Conservation (phyloP, 2,888 invertebrate genomes). For the Yponomeuta malinellus region DNA sequence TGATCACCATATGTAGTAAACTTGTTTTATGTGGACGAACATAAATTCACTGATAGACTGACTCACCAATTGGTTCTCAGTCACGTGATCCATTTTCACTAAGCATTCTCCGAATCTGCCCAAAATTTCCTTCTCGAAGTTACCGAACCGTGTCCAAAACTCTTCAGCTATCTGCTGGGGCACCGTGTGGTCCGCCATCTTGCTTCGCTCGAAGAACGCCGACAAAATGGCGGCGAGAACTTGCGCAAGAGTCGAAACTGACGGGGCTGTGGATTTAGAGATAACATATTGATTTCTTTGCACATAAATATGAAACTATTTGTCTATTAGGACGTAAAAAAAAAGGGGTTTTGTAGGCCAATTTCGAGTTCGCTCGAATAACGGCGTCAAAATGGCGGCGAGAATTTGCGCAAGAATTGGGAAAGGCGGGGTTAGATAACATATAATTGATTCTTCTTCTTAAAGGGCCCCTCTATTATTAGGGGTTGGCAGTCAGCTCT, state of each 20-base stretch:
- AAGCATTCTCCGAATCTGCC: slow-evolving; percentile 50
- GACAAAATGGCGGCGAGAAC: slow-evolving; percentile 57
- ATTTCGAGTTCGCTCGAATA: slow-evolving; percentile 37
- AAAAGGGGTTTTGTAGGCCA: too few species aligned
- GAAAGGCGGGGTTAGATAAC: slow-evolving; percentile 49
- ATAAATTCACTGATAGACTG: too few species aligned
- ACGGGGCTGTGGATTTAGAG: slow-evolving; percentile 46
- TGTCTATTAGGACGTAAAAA: too few species aligned
- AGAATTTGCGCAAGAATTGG: slow-evolving; percentile 52
- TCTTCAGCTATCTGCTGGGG: slow-evolving; percentile 55
- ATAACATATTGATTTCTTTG: background rate
- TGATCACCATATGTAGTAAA: too few species aligned
- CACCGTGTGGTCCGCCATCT: slow-evolving; percentile 68
- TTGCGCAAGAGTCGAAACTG: slow-evolving; percentile 53
- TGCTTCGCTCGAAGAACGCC: slow-evolving; percentile 50
- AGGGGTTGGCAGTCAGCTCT: too few species aligned
- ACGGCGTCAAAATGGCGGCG: slow-evolving; percentile 54
- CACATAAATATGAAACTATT: too few species aligned
- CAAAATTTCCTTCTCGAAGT: slow-evolving; percentile 48
- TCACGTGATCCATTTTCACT: slow-evolving; percentile 51
- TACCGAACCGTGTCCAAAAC: slow-evolving; percentile 49
- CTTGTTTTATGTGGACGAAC: background rate
- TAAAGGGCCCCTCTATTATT: too few species aligned
- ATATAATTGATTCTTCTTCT: background rate
- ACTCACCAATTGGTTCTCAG: slow-evolving; percentile 25